phyloP scores from a whole-genome alignment of 2,797 vertebrate species.

The Sebastes minor region DNA sequence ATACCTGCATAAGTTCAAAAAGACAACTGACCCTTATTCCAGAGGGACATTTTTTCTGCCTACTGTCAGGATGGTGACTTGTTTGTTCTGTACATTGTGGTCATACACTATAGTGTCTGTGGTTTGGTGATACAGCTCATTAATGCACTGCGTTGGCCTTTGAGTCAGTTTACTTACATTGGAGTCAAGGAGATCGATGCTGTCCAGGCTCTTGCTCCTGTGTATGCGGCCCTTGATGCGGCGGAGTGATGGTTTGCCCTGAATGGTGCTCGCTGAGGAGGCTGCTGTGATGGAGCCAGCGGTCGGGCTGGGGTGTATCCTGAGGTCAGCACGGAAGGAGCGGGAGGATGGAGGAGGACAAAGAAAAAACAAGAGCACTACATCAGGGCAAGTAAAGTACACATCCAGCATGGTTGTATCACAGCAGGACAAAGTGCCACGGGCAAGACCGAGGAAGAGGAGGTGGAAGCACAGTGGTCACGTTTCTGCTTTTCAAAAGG shows the following conservation, averaged over 20 bases:
- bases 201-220: constrained; percentile 95
- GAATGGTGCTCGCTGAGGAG: constrained; percentile 85
- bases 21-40: neutral
- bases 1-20: neutral
- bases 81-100: neutral
- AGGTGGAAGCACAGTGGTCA: constrained; percentile 25
- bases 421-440: constrained; percentile 39
- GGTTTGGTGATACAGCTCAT: neutral
- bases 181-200: constrained; percentile 94
- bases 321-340: constrained; percentile 62
- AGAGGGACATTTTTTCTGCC: neutral
- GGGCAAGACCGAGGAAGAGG: constrained; percentile 16
- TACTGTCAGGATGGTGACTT: neutral
- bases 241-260: constrained; percentile 95
- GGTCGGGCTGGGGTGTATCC: constrained; percentile 92
- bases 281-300: constrained; percentile 87
- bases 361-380: constrained; percentile 36
- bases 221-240: constrained; percentile 97
- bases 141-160: neutral
- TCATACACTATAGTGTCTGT: neutral
- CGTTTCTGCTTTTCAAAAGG: constrained; percentile 55
- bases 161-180: constrained; percentile 87
- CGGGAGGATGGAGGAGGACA: neutral
- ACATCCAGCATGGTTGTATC: constrained; percentile 19
- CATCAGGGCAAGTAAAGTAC: constrained; percentile 38